Base-by-base conservation (phyloP, 2,888 invertebrate species). In the Stictocephala bisonia region DNA sequence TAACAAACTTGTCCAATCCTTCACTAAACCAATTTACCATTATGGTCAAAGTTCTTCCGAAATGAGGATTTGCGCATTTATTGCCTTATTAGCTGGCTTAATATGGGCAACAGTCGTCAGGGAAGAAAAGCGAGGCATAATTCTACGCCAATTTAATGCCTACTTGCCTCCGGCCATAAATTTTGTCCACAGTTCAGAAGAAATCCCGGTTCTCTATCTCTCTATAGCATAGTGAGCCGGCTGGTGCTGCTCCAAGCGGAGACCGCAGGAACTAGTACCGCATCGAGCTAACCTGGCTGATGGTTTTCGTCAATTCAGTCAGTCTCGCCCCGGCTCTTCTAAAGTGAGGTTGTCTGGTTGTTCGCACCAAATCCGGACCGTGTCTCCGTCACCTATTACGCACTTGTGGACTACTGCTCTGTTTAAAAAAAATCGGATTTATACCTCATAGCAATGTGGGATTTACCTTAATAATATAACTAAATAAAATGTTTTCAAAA, bases 121-220 rank as follows among this genome's bases (percentile, higher is more conserved):
- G 15, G 64, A 64, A 64, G 64, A 64, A 64, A 44, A 64, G 64
- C 64, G 64, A 64, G 64, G 64, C 64, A 64, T 64, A 64, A 64
- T 64, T 64, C 64, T 44, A 41, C 64, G 64, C 64, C 64, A 64
- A 64, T 64, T 64, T 64, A 64, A 64, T 64, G 64, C 64, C 44
- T 64, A 20, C 27, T 44, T 64, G 64, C 64, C 64, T 44, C 44
- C 22, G 64, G 64, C 64, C 44, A 64, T 64, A 64, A 64, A 64
- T 64, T 64, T 60, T 26, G 64, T 64, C 64, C n/a, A 22, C 64
- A 44, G 41, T 35, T 40, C 26, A 64, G 64, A 22, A 31, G 44
- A 44, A 44, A 44, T 44, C 44, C 15, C 24, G 18, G 6, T 6
- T 22, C 35, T 29, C 60, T 20, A 31, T 29, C 20, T 40, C 58